A percentile compares a stretch with the other conserved stretches of the same genome.
These are phyloP conservation scores for Camponotus fellah DNA, from an alignment of 2,888 invertebrate species.

Conservation along the genomic window DNA sequence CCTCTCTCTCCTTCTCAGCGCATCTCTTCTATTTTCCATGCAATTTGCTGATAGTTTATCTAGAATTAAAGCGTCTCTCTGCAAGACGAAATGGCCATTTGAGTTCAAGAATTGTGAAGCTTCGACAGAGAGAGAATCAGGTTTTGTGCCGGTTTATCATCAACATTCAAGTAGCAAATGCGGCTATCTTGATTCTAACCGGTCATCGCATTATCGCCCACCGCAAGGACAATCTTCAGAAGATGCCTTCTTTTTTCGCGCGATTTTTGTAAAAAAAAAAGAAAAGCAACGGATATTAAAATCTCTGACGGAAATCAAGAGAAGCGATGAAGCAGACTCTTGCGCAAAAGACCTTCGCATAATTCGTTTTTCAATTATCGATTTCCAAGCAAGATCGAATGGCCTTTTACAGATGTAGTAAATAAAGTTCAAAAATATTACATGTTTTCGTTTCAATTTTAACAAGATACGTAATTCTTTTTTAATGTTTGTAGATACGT, in stretches of 20 bases:
- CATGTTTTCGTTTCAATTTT: neutral
- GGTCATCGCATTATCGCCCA: neutral
- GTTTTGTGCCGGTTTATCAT: slow-evolving; percentile 7
- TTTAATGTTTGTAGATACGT: neutral
- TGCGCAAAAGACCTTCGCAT: neutral
- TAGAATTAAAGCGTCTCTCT: slow-evolving; percentile 47
- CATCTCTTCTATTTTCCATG: slow-evolving; percentile 40
- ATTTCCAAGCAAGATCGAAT: neutral
- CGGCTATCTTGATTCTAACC: slow-evolving; percentile 8
- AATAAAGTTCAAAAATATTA: neutral
- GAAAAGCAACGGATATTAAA: slow-evolving; percentile 11
- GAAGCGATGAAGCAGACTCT: neutral
- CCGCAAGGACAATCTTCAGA: neutral
- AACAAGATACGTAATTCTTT: neutral
- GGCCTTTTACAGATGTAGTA: neutral
- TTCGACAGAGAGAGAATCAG: slow-evolving; percentile 15
- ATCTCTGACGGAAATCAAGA: neutral
- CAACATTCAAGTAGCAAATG: slow-evolving; percentile 4
- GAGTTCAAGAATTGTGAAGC: slow-evolving; percentile 6
- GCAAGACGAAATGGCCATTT: neutral
- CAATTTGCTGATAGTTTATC: slow-evolving; percentile 54
- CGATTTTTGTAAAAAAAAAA: neutral
- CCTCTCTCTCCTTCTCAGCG: neutral
- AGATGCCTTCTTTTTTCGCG: neutral
- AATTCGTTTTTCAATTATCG: slow-evolving; percentile 13